Conservation (phyloP, 2,888 invertebrate species). For the Aphidius colemani region DNA sequence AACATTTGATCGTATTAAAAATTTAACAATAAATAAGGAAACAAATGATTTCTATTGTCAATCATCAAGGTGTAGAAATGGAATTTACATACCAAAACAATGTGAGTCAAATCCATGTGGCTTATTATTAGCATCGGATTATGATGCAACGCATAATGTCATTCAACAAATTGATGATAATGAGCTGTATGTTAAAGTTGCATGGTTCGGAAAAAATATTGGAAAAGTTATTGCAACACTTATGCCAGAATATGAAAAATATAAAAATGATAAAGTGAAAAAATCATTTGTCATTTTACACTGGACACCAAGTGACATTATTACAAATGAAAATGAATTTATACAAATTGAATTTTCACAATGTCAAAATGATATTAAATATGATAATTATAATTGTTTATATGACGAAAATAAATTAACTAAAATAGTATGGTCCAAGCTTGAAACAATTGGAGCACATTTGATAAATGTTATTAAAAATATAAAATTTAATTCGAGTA, state of each 20-base stretch:
- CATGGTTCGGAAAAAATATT: slow-evolving; percentile 72
- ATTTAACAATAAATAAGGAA: slow-evolving; percentile 45
- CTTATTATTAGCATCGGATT: slow-evolving; percentile 62
- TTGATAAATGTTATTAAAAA: slow-evolving; percentile 63
- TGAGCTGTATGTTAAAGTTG: slow-evolving; percentile 68
- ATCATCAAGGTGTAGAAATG: slow-evolving; percentile 61
- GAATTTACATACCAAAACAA: slow-evolving; percentile 66
- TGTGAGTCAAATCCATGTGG: slow-evolving; percentile 59
- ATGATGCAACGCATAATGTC: slow-evolving; percentile 64
- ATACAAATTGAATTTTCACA: slow-evolving; percentile 68
- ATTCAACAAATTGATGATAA: slow-evolving; percentile 67
- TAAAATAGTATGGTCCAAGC: slow-evolving; percentile 69
- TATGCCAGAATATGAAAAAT: slow-evolving; percentile 46
- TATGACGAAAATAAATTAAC: slow-evolving; percentile 73
- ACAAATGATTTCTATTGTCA: slow-evolving; percentile 60
- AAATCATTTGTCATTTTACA: slow-evolving; percentile 67
- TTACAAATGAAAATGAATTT: slow-evolving; percentile 62
- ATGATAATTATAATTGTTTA: slow-evolving; percentile 64
- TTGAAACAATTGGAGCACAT: slow-evolving; percentile 63
- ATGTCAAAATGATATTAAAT: slow-evolving; percentile 55
- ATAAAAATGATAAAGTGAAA: slow-evolving; percentile 32
- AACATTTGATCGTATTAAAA: slow-evolving; percentile 50
- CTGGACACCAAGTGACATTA: slow-evolving; percentile 71
- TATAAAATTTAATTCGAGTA: slow-evolving; percentile 62
- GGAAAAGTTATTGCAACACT: slow-evolving; percentile 56